Base-by-base conservation (phyloP, 2,113 vertebrate genomes). In the Nibea coibor region DNA sequence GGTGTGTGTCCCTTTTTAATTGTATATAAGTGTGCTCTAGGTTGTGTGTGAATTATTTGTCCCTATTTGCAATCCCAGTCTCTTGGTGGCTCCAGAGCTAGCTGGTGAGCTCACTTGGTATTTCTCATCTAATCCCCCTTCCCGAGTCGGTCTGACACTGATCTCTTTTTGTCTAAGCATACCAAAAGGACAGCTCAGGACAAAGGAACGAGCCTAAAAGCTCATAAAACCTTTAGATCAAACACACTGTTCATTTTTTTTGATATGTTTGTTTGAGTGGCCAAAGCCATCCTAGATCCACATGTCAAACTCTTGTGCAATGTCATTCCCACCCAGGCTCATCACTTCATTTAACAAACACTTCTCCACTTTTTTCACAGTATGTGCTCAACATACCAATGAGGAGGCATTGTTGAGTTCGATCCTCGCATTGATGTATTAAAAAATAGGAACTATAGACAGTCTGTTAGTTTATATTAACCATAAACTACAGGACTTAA, bases 161-260 rank as follows among this genome's bases (percentile, higher is more conserved):
- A 83, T 72, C 24, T 81, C 9, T 79, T 79, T 75, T 87, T 81
- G 31, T 85, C 63, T 59, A 65, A 87, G 75, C 65, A 65, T 48
- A 81, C 61, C 24, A 80, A 78, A 39, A 81, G 69, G 70, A 62
- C 35, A 87, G 53, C 71, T 89, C 73, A 85, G 83, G 68, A 83
- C 64, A 86, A 87, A 76, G 62, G 62, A 88, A 87, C 17, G 11
- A 12, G 2, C 24, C 76, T 90, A 86, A 91, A 87, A 92, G 87
- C 84, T 72, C 39, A 91, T 90, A 87, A 90, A 90, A 86, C 50
- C 57, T 45, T 78, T 1, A 53, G 61, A 81, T 87, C 59, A 87
- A 85, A 88, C 65, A 75, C 20, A 63, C 39, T 59, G 35, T 71
- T 72, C 28, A 54, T 68, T 69, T 39, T 57, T 67, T 57, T 67